Evolutionary conservation across 37 sponge, comb jelly and placozoan genomes (phyloP).

Genomic region (Hexactinellida sp.): DNA sequence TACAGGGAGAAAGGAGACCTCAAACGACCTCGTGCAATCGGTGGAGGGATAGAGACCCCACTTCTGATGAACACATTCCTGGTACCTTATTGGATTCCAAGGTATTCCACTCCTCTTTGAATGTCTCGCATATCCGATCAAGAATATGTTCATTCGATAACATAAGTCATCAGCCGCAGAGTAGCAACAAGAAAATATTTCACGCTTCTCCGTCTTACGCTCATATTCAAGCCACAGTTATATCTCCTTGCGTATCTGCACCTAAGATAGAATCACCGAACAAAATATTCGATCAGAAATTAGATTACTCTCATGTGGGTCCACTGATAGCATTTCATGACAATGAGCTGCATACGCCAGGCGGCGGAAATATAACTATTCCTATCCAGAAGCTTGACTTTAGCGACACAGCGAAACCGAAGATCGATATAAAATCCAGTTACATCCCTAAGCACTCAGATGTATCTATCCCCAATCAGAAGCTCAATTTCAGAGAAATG

Average conservation of each 20-base stretch:
- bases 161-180: not conserved
- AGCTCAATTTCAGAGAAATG: not conserved
- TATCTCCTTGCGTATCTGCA: not conserved
- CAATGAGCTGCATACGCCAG: not conserved
- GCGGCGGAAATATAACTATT: not conserved
- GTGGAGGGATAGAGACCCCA: not conserved
- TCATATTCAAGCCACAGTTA: not conserved
- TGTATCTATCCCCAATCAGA: not conserved
- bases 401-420: not conserved
- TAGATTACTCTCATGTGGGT: not conserved
- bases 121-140: conserved; percentile 1
- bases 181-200: not conserved
- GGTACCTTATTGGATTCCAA: not conserved
- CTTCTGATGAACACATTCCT: not conserved
- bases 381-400: not conserved
- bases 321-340: not conserved
- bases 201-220: not conserved
- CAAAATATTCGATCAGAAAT: not conserved
- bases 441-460: not conserved
- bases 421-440: not conserved
- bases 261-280: not conserved
- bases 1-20: not conserved
- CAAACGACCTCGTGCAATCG: not conserved
- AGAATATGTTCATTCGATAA: not conserved
- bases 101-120: not conserved